phyloP scores from a whole-genome alignment of 2,113 vertebrate genomes.

The Clupea harengus region DNA sequence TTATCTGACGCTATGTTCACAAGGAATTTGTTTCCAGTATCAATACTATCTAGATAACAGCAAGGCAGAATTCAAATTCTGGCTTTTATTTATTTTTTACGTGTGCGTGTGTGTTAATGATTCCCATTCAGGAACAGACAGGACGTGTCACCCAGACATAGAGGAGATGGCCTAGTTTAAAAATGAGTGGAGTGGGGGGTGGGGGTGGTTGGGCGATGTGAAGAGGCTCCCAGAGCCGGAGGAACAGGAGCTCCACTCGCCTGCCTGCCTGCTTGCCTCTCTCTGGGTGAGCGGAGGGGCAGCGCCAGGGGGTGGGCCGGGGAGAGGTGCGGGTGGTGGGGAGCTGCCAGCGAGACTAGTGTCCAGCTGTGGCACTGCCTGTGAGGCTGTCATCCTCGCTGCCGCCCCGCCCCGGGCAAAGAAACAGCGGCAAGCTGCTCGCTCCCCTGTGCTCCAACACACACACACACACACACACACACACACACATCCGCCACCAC shows the following conservation, averaged over 20 bases:
- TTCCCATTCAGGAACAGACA: conserved; percentile 49
- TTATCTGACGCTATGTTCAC: neutral
- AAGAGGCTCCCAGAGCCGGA: conserved; percentile 39
- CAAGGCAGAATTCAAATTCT: neutral
- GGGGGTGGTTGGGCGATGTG: neutral
- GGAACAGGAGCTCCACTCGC: conserved; percentile 43
- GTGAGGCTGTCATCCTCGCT: conserved; percentile 48
- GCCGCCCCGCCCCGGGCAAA: conserved; percentile 43
- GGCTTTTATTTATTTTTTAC: neutral
- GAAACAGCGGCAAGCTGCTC: conserved; percentile 46
- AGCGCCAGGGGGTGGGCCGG: conserved; percentile 42
- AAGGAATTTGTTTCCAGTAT: conserved; percentile 10
- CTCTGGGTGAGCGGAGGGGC: conserved; percentile 47
- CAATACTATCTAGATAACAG: neutral
- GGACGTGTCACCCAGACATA: conserved; percentile 57
- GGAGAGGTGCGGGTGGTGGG: neutral
- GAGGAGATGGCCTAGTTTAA: conserved; percentile 67
- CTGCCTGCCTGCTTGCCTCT: conserved; percentile 20
- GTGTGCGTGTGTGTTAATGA: conserved; percentile 43
- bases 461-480: conserved; percentile 8
- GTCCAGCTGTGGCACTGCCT: conserved; percentile 58
- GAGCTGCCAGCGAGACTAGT: conserved; percentile 36
- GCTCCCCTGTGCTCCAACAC: neutral
- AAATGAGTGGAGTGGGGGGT: conserved; percentile 16
- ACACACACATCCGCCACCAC: neutral